These are phyloP conservation scores for Ara ararauna DNA, from an alignment of 2,797 vertebrate species.

Conservation along the genomic window DNA sequence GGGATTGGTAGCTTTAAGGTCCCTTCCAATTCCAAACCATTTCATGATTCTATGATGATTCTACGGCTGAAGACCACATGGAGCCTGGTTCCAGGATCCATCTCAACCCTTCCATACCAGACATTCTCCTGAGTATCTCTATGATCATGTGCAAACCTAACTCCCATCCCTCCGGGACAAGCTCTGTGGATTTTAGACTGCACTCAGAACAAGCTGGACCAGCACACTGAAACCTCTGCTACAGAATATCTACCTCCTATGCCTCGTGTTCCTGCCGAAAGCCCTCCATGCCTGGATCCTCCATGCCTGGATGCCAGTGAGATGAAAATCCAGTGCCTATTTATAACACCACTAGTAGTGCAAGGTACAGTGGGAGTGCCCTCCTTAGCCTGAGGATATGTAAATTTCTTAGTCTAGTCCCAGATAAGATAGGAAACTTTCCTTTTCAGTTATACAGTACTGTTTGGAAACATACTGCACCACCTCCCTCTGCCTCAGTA, in stretches of 20 bases:
- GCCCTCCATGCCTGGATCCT: neutral
- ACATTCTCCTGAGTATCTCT: neutral
- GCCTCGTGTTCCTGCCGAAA: neutral
- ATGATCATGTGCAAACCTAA: neutral
- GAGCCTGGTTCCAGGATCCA: neutral
- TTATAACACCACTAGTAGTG: neutral
- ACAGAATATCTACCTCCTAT: neutral
- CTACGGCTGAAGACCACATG: neutral
- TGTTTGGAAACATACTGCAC: neutral
- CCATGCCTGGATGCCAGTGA: neutral
- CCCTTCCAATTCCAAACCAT: neutral
- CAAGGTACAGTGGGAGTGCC: neutral
- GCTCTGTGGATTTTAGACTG: neutral
- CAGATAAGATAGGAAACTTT: neutral
- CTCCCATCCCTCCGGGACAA: neutral
- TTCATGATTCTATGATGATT: neutral
- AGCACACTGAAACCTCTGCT: neutral
- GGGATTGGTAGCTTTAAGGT: neutral
- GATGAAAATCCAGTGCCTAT: neutral
- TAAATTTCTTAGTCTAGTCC: neutral
- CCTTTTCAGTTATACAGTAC: neutral
- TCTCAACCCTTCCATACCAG: neutral
- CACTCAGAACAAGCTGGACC: neutral
- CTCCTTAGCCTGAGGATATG: neutral
- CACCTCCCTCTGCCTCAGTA: neutral